phyloP scores from a whole-genome alignment of 1,140 invertebrate species.

The Macrotrachela quadricornifera region DNA sequence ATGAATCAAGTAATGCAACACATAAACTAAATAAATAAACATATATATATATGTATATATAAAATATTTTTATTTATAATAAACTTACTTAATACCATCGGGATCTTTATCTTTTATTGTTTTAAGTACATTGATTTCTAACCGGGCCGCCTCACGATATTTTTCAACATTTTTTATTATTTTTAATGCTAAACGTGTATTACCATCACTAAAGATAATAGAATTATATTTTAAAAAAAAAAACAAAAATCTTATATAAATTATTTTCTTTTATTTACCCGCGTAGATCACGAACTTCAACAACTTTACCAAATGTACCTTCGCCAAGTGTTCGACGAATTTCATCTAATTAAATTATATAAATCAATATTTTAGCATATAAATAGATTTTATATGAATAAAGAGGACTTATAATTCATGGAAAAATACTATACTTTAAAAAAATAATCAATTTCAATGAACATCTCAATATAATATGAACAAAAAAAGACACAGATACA shows the following conservation, averaged over 20 bases:
- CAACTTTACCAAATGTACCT: conserved; percentile 98
- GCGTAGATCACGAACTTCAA: conserved; percentile 84
- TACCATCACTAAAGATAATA: conserved; percentile 13
- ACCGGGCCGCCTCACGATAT: conserved; percentile 90
- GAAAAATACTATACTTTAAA: too few relatives aligned
- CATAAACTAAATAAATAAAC: conserved; percentile 43
- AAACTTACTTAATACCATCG: conserved; percentile 71
- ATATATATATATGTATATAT: too few relatives aligned
- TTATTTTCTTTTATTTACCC: conserved; percentile 37
- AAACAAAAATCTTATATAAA: background rate
- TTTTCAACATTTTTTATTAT: conserved; percentile 99
- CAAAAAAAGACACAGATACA: too few relatives aligned
- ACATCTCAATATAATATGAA: too few relatives aligned
- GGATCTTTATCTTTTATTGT: conserved; percentile 82
- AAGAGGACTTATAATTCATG: too few relatives aligned
- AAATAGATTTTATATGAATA: too few relatives aligned
- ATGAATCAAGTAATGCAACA: conserved; percentile 95
- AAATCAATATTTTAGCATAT: background rate
- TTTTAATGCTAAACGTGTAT: conserved; percentile 57
- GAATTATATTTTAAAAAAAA: background rate
- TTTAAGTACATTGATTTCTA: conserved; percentile 94
- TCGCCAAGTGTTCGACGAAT: conserved; percentile 90
- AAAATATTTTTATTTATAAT: too few relatives aligned
- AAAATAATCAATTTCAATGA: too few relatives aligned
- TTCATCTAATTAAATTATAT: conserved; percentile 65